Conservation (phyloP, 1,140 invertebrate species). For the Berghia stephanieae region DNA sequence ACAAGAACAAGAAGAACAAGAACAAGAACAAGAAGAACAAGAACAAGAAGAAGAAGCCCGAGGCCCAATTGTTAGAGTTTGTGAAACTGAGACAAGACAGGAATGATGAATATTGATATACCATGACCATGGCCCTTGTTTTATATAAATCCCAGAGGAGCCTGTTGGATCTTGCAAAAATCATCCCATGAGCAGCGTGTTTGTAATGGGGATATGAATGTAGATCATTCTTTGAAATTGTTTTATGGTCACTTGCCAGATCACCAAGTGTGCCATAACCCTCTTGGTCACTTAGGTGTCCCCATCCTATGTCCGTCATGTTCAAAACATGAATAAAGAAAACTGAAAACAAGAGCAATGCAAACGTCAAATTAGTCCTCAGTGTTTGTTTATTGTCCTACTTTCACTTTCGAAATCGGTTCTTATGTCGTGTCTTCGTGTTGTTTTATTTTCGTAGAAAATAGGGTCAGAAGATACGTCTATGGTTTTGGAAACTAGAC, state of each 20-base stretch:
- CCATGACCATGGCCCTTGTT: constrained; percentile 46
- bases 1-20: neutral
- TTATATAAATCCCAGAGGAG: constrained; percentile 52
- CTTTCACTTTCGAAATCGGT: neutral
- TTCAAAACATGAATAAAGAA: neutral
- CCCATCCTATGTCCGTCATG: constrained; percentile 48
- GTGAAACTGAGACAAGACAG: neutral
- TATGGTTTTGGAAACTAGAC: too few relatives aligned
- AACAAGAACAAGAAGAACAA: neutral
- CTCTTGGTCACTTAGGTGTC: constrained; percentile 42
- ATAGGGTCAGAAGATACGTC: too few relatives aligned
- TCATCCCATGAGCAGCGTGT: constrained; percentile 62
- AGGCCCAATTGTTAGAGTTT: neutral
- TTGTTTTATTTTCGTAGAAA: neutral
- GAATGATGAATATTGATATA: constrained; percentile 25
- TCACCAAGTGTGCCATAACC: constrained; percentile 50
- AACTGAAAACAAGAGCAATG: too few relatives aligned
- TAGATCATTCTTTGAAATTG: constrained; percentile 22
- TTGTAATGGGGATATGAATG: constrained; percentile 36
- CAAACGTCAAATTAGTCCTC: too few relatives aligned
- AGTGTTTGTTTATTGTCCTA: too few relatives aligned
- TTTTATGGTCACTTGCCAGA: constrained; percentile 38
- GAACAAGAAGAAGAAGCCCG: neutral
- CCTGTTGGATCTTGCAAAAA: constrained; percentile 48
- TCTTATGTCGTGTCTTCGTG: neutral